Evolutionary conservation across 1,140 invertebrate genomes (phyloP).

Genomic region (Eriocheir sinensis): DNA sequence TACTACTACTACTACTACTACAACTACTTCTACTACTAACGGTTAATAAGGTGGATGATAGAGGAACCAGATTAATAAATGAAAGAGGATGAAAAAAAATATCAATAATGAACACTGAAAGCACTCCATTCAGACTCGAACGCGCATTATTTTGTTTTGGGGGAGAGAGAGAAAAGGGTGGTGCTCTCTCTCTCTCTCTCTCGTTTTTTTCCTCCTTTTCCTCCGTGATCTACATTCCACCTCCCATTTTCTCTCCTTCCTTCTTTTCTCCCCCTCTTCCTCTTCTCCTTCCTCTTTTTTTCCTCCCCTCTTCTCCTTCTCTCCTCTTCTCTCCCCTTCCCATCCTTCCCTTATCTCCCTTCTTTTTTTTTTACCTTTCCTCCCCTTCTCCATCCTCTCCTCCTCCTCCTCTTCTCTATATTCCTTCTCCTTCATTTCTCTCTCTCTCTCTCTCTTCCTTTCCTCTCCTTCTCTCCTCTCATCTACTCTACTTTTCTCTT

Average conservation of each 20-base stretch:
- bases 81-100: background rate
- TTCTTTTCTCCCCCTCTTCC: background rate
- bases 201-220: background rate
- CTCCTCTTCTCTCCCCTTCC: too few species aligned
- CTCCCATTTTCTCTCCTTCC: too few species aligned
- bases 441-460: too few species aligned
- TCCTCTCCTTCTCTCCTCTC: too few species aligned
- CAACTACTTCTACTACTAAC: background rate
- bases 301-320: too few species aligned
- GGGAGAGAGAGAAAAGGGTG: background rate
- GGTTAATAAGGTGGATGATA: background rate
- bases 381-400: too few species aligned
- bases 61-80: background rate
- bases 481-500: too few species aligned
- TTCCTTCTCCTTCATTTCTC: too few species aligned
- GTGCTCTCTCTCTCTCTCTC: background rate
- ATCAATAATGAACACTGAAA: background rate
- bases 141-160: background rate
- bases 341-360: too few species aligned
- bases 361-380: too few species aligned
- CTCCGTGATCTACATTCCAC: too few species aligned
- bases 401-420: too few species aligned
- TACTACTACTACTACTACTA: background rate
- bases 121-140: background rate
- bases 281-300: background rate